A percentile compares a stretch with the other conserved stretches of the same genome.
These are phyloP conservation scores for Siphonodentalium dalli DNA, from an alignment of 2,888 invertebrate species.

Conservation along the genomic window DNA sequence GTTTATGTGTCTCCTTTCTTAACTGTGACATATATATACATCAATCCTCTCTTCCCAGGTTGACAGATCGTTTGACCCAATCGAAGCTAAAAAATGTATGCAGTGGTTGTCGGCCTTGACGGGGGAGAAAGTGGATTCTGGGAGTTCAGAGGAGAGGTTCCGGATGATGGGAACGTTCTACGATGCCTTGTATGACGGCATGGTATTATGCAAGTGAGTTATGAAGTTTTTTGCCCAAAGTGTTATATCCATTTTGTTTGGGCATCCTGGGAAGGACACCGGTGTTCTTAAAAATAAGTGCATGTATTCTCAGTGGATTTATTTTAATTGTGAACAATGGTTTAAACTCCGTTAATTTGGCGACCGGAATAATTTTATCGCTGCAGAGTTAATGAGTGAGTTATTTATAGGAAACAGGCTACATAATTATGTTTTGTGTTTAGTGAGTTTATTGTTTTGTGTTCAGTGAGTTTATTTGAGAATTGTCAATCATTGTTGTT, in stretches of 20 bases:
- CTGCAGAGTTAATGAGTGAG: background rate
- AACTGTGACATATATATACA: too few relatives aligned
- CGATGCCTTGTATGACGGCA: constrained; percentile 86
- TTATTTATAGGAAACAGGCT: too few relatives aligned
- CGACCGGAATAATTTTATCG: too few relatives aligned
- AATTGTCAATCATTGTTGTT: too few relatives aligned
- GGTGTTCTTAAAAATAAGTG: too few relatives aligned
- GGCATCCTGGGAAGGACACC: too few relatives aligned
- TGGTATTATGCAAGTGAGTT: constrained; percentile 81
- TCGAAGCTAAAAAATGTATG: constrained; percentile 87
- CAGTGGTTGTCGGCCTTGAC: constrained; percentile 90
- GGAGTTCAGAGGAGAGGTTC: constrained; percentile 32
- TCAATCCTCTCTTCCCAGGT: constrained; percentile 74
- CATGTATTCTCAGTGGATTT: too few relatives aligned
- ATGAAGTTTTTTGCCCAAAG: too few relatives aligned
- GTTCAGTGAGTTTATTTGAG: too few relatives aligned
- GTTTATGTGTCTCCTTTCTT: too few relatives aligned
- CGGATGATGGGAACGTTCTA: constrained; percentile 90
- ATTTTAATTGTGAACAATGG: background rate
- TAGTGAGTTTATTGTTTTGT: background rate
- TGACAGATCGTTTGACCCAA: constrained; percentile 95
- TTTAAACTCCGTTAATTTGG: too few relatives aligned
- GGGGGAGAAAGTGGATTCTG: constrained; percentile 70
- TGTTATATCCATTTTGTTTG: too few relatives aligned
- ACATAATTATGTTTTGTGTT: background rate